Evolutionary conservation across 2,797 vertebrate genomes (phyloP), one percentile per base, ranked within the genome.

Genomic region (Lagorchestes hirsutus): DNA sequence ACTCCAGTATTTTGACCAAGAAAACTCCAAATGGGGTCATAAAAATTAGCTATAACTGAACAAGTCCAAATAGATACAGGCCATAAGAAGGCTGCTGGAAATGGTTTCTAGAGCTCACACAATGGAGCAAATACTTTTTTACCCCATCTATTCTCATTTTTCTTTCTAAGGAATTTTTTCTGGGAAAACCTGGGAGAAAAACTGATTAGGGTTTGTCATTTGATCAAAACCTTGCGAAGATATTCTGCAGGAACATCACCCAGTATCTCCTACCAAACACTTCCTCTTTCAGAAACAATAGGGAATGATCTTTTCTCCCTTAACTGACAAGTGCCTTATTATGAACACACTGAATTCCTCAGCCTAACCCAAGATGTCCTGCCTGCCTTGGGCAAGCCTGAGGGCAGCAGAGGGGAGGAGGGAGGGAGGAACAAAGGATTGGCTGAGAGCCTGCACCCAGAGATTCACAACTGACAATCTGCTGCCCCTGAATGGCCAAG

Each of bases 391-490:
- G 0, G 97, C 97, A 98, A 97, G 98, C 98, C 98, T 59, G 12
- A 96, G 97, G 98, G 98, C 97, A 54, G 40, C n/a, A 46, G 40
- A 1, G 74, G 74, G 74, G 22, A 50, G 74, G 40, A 96, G 95
- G 52, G 50, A 52, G 40, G 97, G 29, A 56, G 91, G 92, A 96
- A 96, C 93, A 97, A 96, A 97, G 94, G 74, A 96, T 94, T 67
- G 93, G 92, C 87, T 92, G 92, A 96, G 58, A 96, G 92, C 94
- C 57, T 92, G 93, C 93, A 91, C 92, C 93, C 93, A 94, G 97
- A 95, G 98, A 98, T 98, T 96, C 95, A 95, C 97, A 98, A 97
- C 74, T 96, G 97, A 97, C 96, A 94, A 95, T 97, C 96, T 91
- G 94, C 94, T 96, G 90, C 95, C 97, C 97, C 97, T 96, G 95